Evolutionary conservation across 2,888 invertebrate genomes (phyloP).

Genomic region (Leucophora obtusa): DNA sequence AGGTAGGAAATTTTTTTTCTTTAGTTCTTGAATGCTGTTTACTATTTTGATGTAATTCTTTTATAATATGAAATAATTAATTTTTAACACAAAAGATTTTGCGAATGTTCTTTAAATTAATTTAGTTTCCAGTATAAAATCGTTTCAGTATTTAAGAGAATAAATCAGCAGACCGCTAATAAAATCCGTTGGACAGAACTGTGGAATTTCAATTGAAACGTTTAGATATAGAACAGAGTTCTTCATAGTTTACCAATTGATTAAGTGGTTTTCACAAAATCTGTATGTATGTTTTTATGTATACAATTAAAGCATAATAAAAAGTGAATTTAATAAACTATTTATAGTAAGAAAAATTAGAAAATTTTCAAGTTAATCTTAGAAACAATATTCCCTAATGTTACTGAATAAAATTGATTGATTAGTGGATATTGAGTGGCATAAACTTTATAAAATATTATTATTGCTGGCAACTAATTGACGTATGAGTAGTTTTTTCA

Average conservation of each 20-base stretch:
- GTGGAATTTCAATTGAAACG: no score
- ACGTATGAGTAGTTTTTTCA: conserved; percentile 36
- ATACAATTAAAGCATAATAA: no score
- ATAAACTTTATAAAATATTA: conserved; percentile 13
- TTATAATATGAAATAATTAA: background rate
- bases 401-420: conserved; percentile 56
- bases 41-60: background rate
- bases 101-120: background rate
- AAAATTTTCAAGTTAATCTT: background rate
- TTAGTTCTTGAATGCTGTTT: background rate
- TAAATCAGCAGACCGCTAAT: no score
- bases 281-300: no score
- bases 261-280: no score
- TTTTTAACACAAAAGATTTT: background rate
- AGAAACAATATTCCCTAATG: background rate
- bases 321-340: background rate
- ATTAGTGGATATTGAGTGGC: conserved; percentile 47
- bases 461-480: conserved; percentile 41
- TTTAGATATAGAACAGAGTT: no score
- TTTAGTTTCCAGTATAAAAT: no score
- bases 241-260: no score
- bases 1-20: background rate
- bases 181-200: no score
- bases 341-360: background rate
- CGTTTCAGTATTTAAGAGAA: no score